Evolutionary conservation across 2,113 vertebrate genomes (phyloP), one percentile per base, ranked within the genome.

Genomic region (Takifugu flavidus): DNA sequence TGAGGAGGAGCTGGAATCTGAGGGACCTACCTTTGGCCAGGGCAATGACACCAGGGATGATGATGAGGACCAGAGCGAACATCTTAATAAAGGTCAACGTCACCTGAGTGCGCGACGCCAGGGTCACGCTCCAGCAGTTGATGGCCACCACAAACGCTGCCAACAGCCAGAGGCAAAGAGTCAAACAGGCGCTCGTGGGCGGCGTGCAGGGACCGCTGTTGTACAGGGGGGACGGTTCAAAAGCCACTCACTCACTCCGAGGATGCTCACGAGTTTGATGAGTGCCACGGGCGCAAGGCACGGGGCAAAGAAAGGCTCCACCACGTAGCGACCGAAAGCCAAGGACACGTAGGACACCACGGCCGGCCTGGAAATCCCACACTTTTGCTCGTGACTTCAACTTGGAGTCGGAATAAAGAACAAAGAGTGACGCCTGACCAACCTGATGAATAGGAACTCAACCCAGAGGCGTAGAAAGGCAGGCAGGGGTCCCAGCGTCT

Each of bases 391-490:
- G 25, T 43, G 11, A 51, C 5, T 58, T 27, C 27, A 5, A 52
- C 10, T 42, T 45, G 1, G 25, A 11, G 28, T 26, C 27, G 6
- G 28, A 6, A 4, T 5, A 49, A 44, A 27, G 3, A 2, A 44
- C 2, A 25, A 0, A 2, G 34, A 10, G 10, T 0, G 4, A 42
- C 49, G 49, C 20, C 2, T 4, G 56, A 78, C 34, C 64, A 49
- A 93, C 94, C 93, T 93, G 79, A 94, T 91, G 49, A 94, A 92
- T 47, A 94, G 74, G 75, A 92, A 91, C 62, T 95, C 94, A n/a
- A 69, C 87, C 94, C 94, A 95, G 27, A 95, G 87, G 49, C 91
- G 88, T 34, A 95, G 70, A 62, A 95, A 95, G 13, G 92, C 93
- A 53, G 93, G 92, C 54, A 95, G 78, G 44, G 93, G 92, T 7